Base-by-base conservation (phyloP, 1,140 invertebrate genomes). In the Ylistrum balloti region DNA sequence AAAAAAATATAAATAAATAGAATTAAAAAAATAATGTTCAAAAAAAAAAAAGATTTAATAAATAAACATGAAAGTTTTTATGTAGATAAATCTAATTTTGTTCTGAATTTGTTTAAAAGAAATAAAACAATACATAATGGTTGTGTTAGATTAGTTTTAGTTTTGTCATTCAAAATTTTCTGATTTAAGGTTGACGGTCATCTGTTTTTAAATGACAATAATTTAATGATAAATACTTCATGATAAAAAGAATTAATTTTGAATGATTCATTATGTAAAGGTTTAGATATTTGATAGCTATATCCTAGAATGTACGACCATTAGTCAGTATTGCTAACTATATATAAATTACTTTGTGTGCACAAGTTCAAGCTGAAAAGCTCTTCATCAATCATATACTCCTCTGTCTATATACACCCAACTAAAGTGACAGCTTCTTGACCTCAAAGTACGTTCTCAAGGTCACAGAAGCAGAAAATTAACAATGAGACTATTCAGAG, bases 401-500 rank as follows among this genome's bases (percentile, higher is more conserved):
- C 56, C 28, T 74, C 56, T 74, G 56, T 28, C 13, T 74, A 74
- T 7, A 74, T 28, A 74, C n/a, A 74, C 2, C n/a, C 41, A 9
- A 45, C n/a, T 15, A 45, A 45, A 45, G 9, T 45, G 41, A 45
- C 56, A 74, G 11, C 56, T n/a, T 74, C 22, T 74, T 28, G 56
- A 74, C n/a, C 56, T 74, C 22, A 9, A 74, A n/a, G 56, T 74
- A 28, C 56, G 9, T 74, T 74, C 1, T 74, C 56, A 74, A 74
- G 56, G 56, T 74, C 56, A 74, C 56, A 74, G 2, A 74, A 74
- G 56, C n/a, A 74, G 56, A 28, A 45, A 74, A 74, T 74, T 74
- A 74, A 74, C 56, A 74, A n/a, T 74, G 56, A 74, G 28, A n/a
- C n/a, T 74, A 74, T n/a, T 74, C 22, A 28, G 56, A 28, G 56